phyloP scores from a whole-genome alignment of 30 jellyfish, hydroid and myxozoan species.

The Cassiopea andromeda region DNA sequence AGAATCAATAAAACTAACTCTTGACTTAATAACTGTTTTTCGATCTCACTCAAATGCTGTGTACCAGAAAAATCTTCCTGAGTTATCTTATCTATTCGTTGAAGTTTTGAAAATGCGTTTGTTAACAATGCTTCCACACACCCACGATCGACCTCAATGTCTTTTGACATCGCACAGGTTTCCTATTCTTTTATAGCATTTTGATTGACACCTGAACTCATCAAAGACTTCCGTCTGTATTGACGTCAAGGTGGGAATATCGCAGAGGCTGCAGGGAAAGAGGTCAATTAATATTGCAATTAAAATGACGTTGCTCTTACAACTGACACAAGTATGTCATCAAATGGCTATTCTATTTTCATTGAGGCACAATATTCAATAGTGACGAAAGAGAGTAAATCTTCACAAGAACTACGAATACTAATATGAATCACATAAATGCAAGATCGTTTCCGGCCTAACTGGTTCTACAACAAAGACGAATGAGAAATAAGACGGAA shows the following conservation, averaged over 20 bases:
- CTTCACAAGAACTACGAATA: no score
- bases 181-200: conserved; percentile 18
- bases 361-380: no score
- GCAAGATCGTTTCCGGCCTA: no score
- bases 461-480: no score
- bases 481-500: no score
- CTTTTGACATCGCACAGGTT: conserved; percentile 42
- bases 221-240: conserved; percentile 12
- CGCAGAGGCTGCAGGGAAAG: not conserved
- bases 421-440: no score
- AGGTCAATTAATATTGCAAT: not conserved
- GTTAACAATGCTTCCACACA: not conserved
- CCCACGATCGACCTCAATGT: not conserved
- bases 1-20: not conserved
- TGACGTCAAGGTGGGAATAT: conserved; percentile 13
- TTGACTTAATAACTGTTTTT: no score
- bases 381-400: no score
- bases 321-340: not conserved
- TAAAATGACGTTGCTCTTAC: not conserved
- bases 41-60: no score
- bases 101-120: not conserved
- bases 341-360: not conserved
- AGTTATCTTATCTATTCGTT: not conserved
- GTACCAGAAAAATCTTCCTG: not conserved
- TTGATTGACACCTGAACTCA: conserved; percentile 41